Conservation (phyloP, 2,888 invertebrate genomes). For the Malacosoma neustria region DNA sequence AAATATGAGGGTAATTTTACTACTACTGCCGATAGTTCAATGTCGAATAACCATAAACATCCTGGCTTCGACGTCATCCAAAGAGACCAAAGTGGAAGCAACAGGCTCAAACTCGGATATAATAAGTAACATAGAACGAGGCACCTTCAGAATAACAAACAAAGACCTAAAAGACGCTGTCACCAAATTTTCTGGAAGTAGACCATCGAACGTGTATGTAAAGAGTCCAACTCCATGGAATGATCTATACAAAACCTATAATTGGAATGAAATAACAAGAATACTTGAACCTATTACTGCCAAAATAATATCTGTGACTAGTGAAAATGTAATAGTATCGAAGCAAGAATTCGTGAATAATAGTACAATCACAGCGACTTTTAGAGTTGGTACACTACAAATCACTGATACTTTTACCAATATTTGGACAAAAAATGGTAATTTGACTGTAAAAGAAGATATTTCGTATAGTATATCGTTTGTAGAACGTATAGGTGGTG, state of each 20-base stretch:
- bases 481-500: not conserved
- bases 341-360: constrained; percentile 6
- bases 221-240: constrained; percentile 38
- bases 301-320: not conserved
- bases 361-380: not conserved
- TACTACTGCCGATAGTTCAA: constrained; percentile 8
- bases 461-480: not conserved
- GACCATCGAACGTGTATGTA: constrained; percentile 11
- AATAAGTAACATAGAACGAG: constrained; percentile 23
- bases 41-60: constrained; percentile 18
- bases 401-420: not conserved
- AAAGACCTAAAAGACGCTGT: constrained; percentile 22
- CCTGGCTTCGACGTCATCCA: not conserved
- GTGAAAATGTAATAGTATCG: constrained; percentile 15
- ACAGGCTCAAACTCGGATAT: not conserved
- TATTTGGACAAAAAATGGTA: not conserved
- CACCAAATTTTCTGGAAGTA: constrained; percentile 17
- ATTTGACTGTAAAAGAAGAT: not conserved
- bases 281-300: constrained; percentile 2
- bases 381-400: not conserved
- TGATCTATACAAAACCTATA: constrained; percentile 27
- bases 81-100: not conserved
- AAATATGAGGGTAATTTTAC: no score
- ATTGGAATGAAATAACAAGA: constrained; percentile 30
- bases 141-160: constrained; percentile 26